Base-by-base conservation (phyloP, 2,888 invertebrate genomes). In the Petrolisthes cinctipes region DNA sequence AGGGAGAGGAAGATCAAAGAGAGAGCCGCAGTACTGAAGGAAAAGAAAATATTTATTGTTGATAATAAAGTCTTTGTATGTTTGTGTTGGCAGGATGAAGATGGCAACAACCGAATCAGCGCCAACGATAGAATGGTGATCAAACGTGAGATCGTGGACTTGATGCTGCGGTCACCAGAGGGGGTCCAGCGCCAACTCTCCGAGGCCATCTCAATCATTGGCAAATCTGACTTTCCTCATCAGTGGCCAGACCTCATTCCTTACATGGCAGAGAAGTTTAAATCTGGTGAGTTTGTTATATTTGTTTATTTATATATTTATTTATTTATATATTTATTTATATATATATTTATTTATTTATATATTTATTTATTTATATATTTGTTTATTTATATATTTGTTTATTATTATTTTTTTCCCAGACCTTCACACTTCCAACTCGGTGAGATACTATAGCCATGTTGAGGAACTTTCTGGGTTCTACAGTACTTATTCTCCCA, bases 181-280 rank as follows among this genome's bases (percentile, higher is more conserved):
- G 94, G 96, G 0, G 95, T 99, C 89, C 99, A 99, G 93, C 96
- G 97, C 92, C 99, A 99, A 93, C 94, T 98, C 80, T 98, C 98
- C 92, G 98, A 98, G 94, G 98, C 98, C 0, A 97, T 99, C 73
- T 97, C 97, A 91, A 97, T 98, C 54, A 98, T 99, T 89, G 99
- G 99, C n/a, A 96, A 96, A 92, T 95, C 96, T 91, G 99, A 99
- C 94, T 99, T 99, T 92, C 99, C 99, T 0, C 95, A 96, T 90
- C 97, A 98, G 92, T 99, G 99, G 99, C 98, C 97, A 0, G 96
- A 96, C 91, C 94, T 99, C 1, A 96, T 99, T 54, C 95, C 96
- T 66, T 96, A 98, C 92, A 97, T 99, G 97, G 97, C 99, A 14
- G 95, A 96, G 81, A 97, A 98, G 92, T 98, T 99, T 93, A 94